These are phyloP conservation scores for Muscicapa comitata DNA, from an alignment of 2,797 vertebrate species.

Conservation along the genomic window DNA sequence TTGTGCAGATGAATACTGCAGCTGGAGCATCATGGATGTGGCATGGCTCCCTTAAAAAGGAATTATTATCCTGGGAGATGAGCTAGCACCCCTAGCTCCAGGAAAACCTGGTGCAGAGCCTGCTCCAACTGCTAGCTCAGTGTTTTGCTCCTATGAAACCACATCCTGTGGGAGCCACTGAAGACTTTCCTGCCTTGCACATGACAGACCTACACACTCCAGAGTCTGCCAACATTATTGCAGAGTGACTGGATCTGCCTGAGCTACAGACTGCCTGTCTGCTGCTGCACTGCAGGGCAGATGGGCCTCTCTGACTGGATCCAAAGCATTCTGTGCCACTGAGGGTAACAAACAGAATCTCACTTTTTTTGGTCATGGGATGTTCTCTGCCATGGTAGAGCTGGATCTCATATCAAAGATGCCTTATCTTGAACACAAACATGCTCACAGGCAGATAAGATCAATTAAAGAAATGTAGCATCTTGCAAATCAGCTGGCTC, in stretches of 20 bases:
- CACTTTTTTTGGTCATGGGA: background rate
- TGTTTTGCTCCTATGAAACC: background rate
- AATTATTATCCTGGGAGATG: background rate
- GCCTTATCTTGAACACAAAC: background rate
- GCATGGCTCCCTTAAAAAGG: background rate
- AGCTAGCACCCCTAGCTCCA: background rate
- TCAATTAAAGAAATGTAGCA: background rate
- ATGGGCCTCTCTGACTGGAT: background rate
- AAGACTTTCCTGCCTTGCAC: background rate
- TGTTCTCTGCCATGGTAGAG: background rate
- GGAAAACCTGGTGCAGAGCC: background rate
- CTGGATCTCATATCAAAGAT: background rate
- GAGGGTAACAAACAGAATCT: background rate
- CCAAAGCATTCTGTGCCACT: background rate
- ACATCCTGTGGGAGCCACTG: background rate
- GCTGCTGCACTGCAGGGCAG: background rate
- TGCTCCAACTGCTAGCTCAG: background rate
- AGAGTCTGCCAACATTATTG: background rate
- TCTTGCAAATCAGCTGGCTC: background rate
- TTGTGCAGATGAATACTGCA: too few species aligned
- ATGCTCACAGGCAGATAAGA: background rate
- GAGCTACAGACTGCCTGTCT: background rate
- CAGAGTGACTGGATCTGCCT: background rate
- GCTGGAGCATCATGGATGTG: background rate
- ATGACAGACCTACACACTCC: background rate